These are phyloP conservation scores for Archips crataeganus DNA, from an alignment of 2,888 invertebrate genomes.

Conservation along the genomic window DNA sequence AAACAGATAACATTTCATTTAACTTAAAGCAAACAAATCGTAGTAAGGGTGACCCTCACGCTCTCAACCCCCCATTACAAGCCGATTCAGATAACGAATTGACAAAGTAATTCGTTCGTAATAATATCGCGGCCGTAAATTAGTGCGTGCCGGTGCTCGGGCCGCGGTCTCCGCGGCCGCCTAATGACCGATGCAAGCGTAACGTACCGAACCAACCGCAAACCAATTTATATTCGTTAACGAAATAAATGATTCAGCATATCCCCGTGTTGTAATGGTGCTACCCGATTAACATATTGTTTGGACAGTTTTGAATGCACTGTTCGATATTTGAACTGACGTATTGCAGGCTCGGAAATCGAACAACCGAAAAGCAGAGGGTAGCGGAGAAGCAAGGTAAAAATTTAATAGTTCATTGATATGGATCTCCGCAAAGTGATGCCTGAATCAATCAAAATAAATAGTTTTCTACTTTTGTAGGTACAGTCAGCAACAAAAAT, in stretches of 20 bases:
- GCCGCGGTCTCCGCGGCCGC: conserved; percentile 42
- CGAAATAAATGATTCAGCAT: conserved; percentile 51
- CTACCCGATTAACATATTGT: conserved; percentile 39
- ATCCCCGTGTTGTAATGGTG: conserved; percentile 34
- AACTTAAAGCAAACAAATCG: conserved; percentile 14
- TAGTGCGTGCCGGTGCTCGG: conserved; percentile 47
- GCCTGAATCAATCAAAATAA: no score
- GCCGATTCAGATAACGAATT: conserved; percentile 56
- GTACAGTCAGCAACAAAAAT: no score
- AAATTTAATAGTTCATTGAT: no score
- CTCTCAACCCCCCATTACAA: conserved; percentile 45
- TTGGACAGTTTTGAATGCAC: conserved; percentile 19
- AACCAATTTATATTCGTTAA: conserved; percentile 59
- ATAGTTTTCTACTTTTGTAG: no score
- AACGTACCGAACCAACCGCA: conserved; percentile 47
- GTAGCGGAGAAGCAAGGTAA: no score
- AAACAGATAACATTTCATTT: conserved; percentile 8
- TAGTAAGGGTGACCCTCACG: conserved; percentile 29
- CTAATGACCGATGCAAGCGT: conserved; percentile 57
- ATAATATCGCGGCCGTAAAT: conserved; percentile 47
- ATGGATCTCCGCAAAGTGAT: no score
- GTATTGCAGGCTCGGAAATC: background rate
- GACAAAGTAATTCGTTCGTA: conserved; percentile 60
- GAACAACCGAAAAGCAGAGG: background rate
- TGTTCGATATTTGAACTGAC: conserved; percentile 9